These are phyloP conservation scores for Drosophila meridionalis DNA, from an alignment of 2,888 invertebrate genomes.

Conservation along the genomic window DNA sequence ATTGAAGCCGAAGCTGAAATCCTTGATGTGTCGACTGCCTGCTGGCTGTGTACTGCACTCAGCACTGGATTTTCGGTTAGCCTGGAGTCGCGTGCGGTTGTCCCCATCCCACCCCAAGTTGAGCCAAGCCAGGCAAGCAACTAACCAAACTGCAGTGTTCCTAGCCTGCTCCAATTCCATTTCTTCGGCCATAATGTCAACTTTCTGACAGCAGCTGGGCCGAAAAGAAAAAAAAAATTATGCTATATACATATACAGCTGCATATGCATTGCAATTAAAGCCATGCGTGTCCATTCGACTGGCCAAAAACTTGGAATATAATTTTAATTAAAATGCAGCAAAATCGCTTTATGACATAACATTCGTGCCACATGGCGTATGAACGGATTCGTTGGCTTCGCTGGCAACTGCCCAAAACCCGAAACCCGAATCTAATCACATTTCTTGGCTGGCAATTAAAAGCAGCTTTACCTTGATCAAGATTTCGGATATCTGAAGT, in stretches of 20 bases:
- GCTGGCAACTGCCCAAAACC: conserved; percentile 15
- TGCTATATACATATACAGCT: not conserved
- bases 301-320: conserved; percentile 51
- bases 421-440: conserved; percentile 3
- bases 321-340: conserved; percentile 63
- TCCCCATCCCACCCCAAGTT: not conserved
- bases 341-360: conserved; percentile 40
- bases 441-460: not conserved
- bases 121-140: not conserved
- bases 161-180: conserved; percentile 36
- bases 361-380: conserved; percentile 61
- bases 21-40: conserved; percentile 54
- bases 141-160: conserved; percentile 1
- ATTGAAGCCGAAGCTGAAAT: conserved; percentile 25
- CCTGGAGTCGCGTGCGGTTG: conserved; percentile 60
- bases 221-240: not conserved
- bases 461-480: conserved; percentile 6
- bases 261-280: conserved; percentile 57
- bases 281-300: conserved; percentile 61
- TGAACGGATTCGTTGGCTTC: conserved; percentile 4
- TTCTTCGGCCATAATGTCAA: conserved; percentile 63
- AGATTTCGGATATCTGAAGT: not conserved
- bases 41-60: conserved; percentile 16
- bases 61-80: conserved; percentile 49
- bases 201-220: conserved; percentile 59